Evolutionary conservation across 2,888 invertebrate species (phyloP).

Genomic region (Acanthosepion pharaonis): DNA sequence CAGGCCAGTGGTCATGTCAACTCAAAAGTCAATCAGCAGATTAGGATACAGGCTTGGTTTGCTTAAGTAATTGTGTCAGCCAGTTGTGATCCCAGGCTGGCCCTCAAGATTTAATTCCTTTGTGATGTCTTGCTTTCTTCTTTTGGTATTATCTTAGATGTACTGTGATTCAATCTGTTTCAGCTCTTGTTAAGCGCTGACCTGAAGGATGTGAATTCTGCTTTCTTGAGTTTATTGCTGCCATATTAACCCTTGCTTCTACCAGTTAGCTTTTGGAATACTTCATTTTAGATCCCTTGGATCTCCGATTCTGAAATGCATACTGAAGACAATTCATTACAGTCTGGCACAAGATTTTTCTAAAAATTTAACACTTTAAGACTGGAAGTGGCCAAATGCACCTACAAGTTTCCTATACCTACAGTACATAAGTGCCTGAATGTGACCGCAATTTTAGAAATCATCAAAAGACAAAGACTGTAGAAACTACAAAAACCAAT

Average conservation of each 20-base stretch:
- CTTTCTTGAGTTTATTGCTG: not conserved
- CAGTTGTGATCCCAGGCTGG: not conserved
- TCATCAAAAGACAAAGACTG: too few species aligned
- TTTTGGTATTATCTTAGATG: not conserved
- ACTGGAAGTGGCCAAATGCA: too few species aligned
- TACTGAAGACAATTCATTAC: not conserved
- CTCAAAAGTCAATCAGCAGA: not conserved
- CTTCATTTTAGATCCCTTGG: not conserved
- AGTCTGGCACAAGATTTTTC: too few species aligned
- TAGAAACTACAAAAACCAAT: too few species aligned
- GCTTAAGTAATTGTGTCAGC: conserved; percentile 2
- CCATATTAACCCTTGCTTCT: not conserved
- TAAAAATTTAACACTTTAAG: too few species aligned
- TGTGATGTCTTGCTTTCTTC: not conserved
- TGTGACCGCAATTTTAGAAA: too few species aligned
- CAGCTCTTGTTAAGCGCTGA: not conserved
- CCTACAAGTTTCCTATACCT: too few species aligned
- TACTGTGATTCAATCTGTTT: not conserved
- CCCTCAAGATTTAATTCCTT: not conserved
- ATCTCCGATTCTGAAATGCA: not conserved
- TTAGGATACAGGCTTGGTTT: not conserved
- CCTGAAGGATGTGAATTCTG: not conserved
- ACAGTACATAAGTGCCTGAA: too few species aligned
- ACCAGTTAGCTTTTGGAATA: not conserved
- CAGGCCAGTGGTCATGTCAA: not conserved